Percentiles rank a stretch among this genome's conserved stretches.
phyloP scores from a whole-genome alignment of 2,113 vertebrate species.

The Indicator maculatus region DNA sequence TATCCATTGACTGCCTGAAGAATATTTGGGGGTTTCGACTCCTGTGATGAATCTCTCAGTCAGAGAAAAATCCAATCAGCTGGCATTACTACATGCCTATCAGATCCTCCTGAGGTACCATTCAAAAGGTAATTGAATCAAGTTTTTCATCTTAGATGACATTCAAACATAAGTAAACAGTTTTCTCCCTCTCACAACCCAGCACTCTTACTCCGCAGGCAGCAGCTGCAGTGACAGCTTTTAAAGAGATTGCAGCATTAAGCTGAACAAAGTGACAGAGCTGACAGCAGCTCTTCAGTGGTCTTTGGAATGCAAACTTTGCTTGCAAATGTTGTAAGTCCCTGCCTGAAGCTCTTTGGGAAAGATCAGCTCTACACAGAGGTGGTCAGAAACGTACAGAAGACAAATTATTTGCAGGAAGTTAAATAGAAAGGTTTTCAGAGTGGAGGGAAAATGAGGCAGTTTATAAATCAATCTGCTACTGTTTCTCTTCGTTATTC shows the following conservation, averaged over 20 bases:
- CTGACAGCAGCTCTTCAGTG: neutral
- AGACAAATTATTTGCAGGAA: neutral
- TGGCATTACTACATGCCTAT: neutral
- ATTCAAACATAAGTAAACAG: constrained; percentile 33
- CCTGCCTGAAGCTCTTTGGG: neutral
- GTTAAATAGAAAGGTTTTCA: neutral
- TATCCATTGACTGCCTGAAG: constrained; percentile 14
- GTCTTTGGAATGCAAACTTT: neutral
- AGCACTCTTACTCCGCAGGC: neutral
- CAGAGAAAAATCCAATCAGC: constrained; percentile 31
- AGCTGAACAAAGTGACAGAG: neutral
- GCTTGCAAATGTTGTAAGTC: neutral
- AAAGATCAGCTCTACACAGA: neutral
- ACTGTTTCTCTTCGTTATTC: neutral
- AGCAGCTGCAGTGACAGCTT: neutral
- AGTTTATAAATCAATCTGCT: neutral
- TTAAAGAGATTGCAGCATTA: constrained; percentile 8
- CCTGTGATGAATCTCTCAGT: neutral
- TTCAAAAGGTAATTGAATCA: constrained; percentile 35
- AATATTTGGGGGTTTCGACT: neutral
- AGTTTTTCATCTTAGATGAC: constrained; percentile 44
- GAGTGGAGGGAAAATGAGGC: neutral
- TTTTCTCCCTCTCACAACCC: constrained; percentile 4
- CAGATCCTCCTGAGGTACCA: neutral
- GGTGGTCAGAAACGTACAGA: neutral